These are phyloP conservation scores for Drosophila paramelanica DNA, from an alignment of 2,888 invertebrate genomes.

Conservation along the genomic window DNA sequence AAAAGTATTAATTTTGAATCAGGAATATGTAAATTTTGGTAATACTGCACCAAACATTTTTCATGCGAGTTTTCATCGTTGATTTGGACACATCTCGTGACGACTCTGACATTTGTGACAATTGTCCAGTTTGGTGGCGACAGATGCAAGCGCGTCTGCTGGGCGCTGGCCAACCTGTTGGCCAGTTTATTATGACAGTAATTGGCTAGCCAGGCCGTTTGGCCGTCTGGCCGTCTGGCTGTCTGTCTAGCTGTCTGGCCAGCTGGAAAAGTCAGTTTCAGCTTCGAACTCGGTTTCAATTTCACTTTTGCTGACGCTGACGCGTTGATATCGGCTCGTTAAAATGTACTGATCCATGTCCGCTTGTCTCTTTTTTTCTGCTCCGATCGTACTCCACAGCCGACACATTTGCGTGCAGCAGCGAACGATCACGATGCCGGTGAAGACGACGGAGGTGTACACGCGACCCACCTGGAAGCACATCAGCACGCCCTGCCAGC, in stretches of 20 bases:
- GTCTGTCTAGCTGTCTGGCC: slow-evolving; percentile 6
- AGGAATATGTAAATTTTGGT: neutral
- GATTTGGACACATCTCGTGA: slow-evolving; percentile 48
- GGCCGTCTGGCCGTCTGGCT: slow-evolving; percentile 40
- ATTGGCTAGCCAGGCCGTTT: slow-evolving; percentile 48
- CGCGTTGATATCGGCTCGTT: slow-evolving; percentile 15
- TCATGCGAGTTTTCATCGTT: slow-evolving; percentile 31
- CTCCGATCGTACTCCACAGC: slow-evolving; percentile 74
- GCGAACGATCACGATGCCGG: slow-evolving; percentile 85
- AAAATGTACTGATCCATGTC: slow-evolving; percentile 22
- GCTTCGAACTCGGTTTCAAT: slow-evolving; percentile 26
- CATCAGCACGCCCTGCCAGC: slow-evolving; percentile 85
- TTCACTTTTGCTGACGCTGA: slow-evolving; percentile 51
- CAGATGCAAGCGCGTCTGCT: slow-evolving; percentile 33
- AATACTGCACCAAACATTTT: neutral
- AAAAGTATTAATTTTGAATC: too few species aligned
- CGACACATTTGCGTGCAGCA: slow-evolving; percentile 86
- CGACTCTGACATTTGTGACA: slow-evolving; percentile 51
- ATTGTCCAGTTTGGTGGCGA: slow-evolving; percentile 40
- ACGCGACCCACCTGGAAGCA: slow-evolving; percentile 86
- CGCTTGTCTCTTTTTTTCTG: neutral
- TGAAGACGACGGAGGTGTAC: slow-evolving; percentile 86
- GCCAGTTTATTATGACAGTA: slow-evolving; percentile 71
- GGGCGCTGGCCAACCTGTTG: slow-evolving; percentile 65
- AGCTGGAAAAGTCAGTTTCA: slow-evolving; percentile 67